These are phyloP conservation scores for Aleiodes alternator DNA, from an alignment of 2,888 invertebrate genomes.

Conservation along the genomic window DNA sequence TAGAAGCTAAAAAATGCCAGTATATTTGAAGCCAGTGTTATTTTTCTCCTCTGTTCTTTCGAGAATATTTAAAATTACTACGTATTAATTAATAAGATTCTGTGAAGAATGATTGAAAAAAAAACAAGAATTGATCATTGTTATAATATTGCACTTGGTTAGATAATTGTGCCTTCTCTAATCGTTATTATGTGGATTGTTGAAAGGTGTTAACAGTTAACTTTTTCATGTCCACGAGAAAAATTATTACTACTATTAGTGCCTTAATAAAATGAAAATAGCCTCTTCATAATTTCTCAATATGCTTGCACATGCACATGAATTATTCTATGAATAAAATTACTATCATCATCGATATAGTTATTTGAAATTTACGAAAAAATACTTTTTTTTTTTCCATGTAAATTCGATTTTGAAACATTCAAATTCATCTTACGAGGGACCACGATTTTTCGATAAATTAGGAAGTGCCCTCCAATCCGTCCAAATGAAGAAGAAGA, in stretches of 20 bases:
- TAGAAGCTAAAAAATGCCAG: conserved; percentile 69
- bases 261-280: conserved; percentile 66
- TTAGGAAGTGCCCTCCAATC: conserved; percentile 50
- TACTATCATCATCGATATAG: no score
- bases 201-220: conserved; percentile 58
- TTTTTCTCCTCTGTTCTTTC: conserved; percentile 60
- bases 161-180: conserved; percentile 72
- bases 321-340: no score
- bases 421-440: conserved; percentile 51
- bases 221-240: conserved; percentile 63
- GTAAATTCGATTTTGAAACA: not conserved
- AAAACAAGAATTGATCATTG: conserved; percentile 54
- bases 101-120: conserved; percentile 15
- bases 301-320: not conserved
- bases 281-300: conserved; percentile 1
- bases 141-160: conserved; percentile 61
- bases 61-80: conserved; percentile 47
- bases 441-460: conserved; percentile 49
- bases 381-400: not conserved
- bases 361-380: no score
- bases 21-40: conserved; percentile 71
- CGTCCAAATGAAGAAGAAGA: conserved; percentile 48
- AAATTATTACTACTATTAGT: conserved; percentile 58
- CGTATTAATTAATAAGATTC: not conserved
- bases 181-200: conserved; percentile 61